Conservation (phyloP, 2,797 vertebrate genomes). For the Enteromius thamalakanensis region DNA sequence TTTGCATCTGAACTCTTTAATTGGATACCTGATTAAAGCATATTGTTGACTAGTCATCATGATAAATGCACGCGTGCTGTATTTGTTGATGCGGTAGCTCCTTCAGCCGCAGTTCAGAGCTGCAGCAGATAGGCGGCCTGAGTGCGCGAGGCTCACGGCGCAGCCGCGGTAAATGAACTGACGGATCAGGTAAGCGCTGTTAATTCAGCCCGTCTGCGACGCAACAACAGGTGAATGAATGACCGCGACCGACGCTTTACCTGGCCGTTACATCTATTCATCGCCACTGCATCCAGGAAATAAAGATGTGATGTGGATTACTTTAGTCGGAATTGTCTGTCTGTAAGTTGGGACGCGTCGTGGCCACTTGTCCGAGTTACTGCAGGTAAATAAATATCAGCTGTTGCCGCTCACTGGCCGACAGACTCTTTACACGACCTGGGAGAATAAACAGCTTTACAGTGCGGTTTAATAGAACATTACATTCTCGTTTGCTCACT, state of each 20-base stretch:
- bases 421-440: background rate
- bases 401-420: background rate
- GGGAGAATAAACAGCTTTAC: slow-evolving; percentile 19
- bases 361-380: background rate
- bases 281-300: background rate
- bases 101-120: slow-evolving; percentile 34
- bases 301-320: slow-evolving; percentile 4
- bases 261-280: background rate
- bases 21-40: background rate
- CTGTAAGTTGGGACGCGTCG: slow-evolving; percentile 1
- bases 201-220: slow-evolving; percentile 55
- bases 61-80: background rate
- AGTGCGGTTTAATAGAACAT: background rate
- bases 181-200: slow-evolving; percentile 70
- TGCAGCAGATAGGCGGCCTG: slow-evolving; percentile 56
- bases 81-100: background rate
- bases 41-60: background rate
- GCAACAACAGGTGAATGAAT: slow-evolving; percentile 69
- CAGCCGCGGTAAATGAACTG: slow-evolving; percentile 69
- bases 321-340: background rate
- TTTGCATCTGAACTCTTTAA: background rate
- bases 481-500: background rate
- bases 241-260: slow-evolving; percentile 6
- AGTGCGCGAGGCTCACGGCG: slow-evolving; percentile 23
- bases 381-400: slow-evolving; percentile 29